Base-by-base conservation (phyloP, 2,888 invertebrate genomes). In the Diabrotica balteata region DNA sequence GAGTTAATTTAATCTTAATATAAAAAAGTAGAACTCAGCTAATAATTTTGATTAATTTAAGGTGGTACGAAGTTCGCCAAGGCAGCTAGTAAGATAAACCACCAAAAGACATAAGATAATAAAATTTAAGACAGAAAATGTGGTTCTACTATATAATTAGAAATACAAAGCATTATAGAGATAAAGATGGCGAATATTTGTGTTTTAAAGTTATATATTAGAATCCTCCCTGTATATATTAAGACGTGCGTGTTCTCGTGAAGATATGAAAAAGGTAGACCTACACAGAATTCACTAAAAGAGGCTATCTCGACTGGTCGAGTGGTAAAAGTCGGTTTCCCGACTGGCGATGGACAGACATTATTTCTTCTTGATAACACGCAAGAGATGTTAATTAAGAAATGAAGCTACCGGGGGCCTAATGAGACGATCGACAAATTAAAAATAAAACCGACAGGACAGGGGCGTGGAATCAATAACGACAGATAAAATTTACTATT, bases 351-450 rank as follows among this genome's bases (percentile, higher is more conserved):
- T 63, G 57, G 79, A 79, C 79, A 78, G 79, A 79, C 81, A 80
- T 80, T 80, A 78, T 77, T 71, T 68, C 66, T 71, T 79, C 80
- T 78, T 73, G 81, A 82, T 82, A 82, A 80, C 82, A 81, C 80
- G 81, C 81, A 80, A 80, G 80, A 82, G 81, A 81, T 80, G 81
- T 82, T 82, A 82, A 82, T 82, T 82, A 82, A 82, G 82, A 82
- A 82, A 82, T 82, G 81, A 82, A 80, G 82, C 82, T 82, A 82
- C 82, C 79, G 82, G 78, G 80, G 79, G 80, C 79, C 78, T 82
- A 82, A 82, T 82, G 82, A 82, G 81, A 79, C 77, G 76, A 77
- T 59, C 59, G 71, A 73, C 73, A 73, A 70, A 73, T 73, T 71
- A 68, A 73, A 71, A 73, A 73, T 73, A 70, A 45, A 68, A 71